phyloP scores from a whole-genome alignment of 2,888 invertebrate genomes.

The Ellobium chinense region DNA sequence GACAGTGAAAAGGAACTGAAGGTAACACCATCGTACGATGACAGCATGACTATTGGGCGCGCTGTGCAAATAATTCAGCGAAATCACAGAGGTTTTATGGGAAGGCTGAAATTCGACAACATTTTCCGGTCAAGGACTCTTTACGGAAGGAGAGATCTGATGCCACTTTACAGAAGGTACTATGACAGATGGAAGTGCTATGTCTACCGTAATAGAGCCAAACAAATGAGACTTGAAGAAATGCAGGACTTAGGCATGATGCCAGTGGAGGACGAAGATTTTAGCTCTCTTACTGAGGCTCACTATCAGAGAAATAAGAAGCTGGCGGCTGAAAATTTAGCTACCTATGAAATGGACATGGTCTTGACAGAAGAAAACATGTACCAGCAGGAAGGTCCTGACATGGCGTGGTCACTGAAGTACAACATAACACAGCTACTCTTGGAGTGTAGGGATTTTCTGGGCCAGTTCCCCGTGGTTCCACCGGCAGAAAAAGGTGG shows the following conservation, averaged over 20 bases:
- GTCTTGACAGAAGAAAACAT: background rate
- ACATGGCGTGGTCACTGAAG: slow-evolving; percentile 24
- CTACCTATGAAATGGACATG: background rate
- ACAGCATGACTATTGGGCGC: background rate
- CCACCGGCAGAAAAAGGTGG: slow-evolving; percentile 41
- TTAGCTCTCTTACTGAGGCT: background rate
- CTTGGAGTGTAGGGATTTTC: slow-evolving; percentile 16
- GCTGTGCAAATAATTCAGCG: slow-evolving; percentile 31
- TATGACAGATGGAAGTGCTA: slow-evolving; percentile 4
- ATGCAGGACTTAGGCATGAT: slow-evolving; percentile 19
- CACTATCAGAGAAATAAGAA: slow-evolving; percentile 10
- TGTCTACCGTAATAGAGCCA: background rate
- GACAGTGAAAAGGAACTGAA: background rate
- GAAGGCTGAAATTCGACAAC: background rate
- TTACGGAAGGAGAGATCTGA: background rate
- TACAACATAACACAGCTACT: slow-evolving; percentile 42
- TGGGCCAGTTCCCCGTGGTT: slow-evolving; percentile 30
- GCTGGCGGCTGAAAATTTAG: background rate
- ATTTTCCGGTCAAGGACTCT: background rate
- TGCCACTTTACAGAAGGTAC: background rate
- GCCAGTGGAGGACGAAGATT: background rate
- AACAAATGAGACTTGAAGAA: background rate
- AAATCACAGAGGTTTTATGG: slow-evolving; percentile 29
- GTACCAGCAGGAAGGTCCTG: background rate
- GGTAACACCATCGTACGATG: too few species aligned